Base-by-base conservation (phyloP, 2,888 invertebrate genomes). In the Luperina nickerlii region DNA sequence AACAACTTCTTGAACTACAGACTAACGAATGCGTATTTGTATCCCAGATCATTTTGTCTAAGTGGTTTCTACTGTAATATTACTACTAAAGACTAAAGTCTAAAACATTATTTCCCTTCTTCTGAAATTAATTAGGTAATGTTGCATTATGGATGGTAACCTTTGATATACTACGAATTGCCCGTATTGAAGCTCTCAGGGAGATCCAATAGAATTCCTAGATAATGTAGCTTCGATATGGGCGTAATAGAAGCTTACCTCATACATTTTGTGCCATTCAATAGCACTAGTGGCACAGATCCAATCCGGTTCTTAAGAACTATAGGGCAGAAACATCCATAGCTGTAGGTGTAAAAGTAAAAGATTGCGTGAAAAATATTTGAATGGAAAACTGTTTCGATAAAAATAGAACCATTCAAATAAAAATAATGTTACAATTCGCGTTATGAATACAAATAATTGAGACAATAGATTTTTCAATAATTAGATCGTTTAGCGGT, bases 401-500 rank as follows among this genome's bases (percentile, higher is more conserved):
- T 67, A 66, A 65, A 89, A 83, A 76, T 76, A 69, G 77, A 68
- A 74, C 42, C 81, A 90, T 85, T 87, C 81, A 73, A 83, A 87
- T 88, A 82, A 82, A 88, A 85, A 81, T 80, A 79, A 86, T 88
- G 81, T 77, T 76, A 82, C 83, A 86, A 78, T 90, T 83, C 85
- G 81, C 70, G 88, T 74, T 76, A 79, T 79, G 92, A 92, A 93
- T 93, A 92, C 91, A 87, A 91, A 93, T 91, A 91, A 88, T 86
- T 72, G 82, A 85, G 90, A 90, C 90, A 92, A 91, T 91, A 90
- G 92, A 93, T 94, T 92, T 90, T 89, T 91, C 90, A 94, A 94
- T 94, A 95, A 96, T 94, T 94, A 92, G 94, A 91, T 91, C 95
- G 90, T 95, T 94, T 95, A 96, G 95, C 96, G 96, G 96, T 96